Evolutionary conservation across 2,888 invertebrate species (phyloP), one percentile per base, ranked within the genome.

Genomic region (Mythimna loreyi): DNA sequence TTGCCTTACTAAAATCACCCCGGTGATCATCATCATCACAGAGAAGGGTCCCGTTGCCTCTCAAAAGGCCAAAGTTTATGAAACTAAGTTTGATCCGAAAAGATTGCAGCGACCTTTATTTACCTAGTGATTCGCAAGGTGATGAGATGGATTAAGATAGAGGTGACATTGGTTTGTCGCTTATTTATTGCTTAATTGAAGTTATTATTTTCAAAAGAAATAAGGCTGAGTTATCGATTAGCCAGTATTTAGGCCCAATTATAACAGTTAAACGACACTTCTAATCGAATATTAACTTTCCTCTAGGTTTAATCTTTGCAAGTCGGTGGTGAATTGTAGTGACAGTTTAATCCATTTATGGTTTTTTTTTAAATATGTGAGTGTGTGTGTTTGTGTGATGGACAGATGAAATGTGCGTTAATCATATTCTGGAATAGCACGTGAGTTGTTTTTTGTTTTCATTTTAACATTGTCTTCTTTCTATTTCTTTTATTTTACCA

Each of bases 181-280:
- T 70, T 55, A 13, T 62, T 53, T 47, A 47, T 47, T 45, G 36
- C 23, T 69, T 33, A 43, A 68, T 58, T 50, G 58, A 8, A 30
- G 30, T 30, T 11, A 69, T 71, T 62, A n/a, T 11, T 4, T 23
- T 47, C 19, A 40, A 25, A 72, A 63, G 40, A 72, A 69, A 71
- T 40, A 62, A 64, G 72, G 30, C 13, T 64, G 30, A 33, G 40
- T 25, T 21, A 71, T 19, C 40, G 19, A 63, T 72, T 70, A 63
- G 0, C 16, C 13, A 43, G 7, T 21, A 63, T 72, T 70, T 56
- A 64, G 21, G 21, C 3, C 25, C 25, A 72, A 70, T 72, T 61
- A 30, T 45, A 52, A n/a, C 8, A 6, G 36, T 68, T 25, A 9
- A n/a, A 0, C 2, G 28, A 47, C 21, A 36, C 23, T 56, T 45